Evolutionary conservation across 2,888 invertebrate genomes (phyloP).

Genomic region (Tetanocera ferruginea): DNA sequence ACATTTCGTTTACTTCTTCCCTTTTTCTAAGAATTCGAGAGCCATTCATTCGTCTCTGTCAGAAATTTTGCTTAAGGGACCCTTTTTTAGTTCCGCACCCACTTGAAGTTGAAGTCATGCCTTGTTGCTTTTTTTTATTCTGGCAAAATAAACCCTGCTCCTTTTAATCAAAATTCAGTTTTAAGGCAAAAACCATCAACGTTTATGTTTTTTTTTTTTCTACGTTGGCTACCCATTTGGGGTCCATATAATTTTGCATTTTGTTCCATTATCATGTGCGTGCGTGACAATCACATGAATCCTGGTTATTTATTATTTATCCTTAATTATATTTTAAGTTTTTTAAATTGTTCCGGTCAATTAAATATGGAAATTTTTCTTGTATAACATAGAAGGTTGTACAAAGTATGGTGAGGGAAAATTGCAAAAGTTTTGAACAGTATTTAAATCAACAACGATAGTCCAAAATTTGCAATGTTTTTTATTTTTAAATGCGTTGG

Average conservation of each 20-base stretch:
- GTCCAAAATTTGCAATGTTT: no score
- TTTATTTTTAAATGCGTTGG: no score
- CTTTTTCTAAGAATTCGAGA: neutral
- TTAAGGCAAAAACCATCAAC: neutral
- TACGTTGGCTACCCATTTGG: neutral
- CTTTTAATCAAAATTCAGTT: neutral
- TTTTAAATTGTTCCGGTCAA: slow-evolving; percentile 65
- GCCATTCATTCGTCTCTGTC: slow-evolving; percentile 30
- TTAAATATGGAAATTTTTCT: slow-evolving; percentile 61
- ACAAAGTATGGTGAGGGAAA: no score
- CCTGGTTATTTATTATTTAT: slow-evolving; percentile 61
- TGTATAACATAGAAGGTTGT: neutral
- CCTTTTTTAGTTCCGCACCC: slow-evolving; percentile 11
- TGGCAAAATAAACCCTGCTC: neutral
- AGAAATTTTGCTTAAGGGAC: slow-evolving; percentile 18
- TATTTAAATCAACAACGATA: no score
- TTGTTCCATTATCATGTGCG: slow-evolving; percentile 17
- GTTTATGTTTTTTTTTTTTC: neutral
- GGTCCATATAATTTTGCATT: neutral
- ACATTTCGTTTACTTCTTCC: neutral
- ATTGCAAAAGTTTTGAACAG: no score
- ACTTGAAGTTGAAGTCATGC: neutral
- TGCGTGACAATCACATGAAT: slow-evolving; percentile 58
- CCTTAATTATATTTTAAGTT: slow-evolving; percentile 51
- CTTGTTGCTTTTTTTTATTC: neutral